Evolutionary conservation across 2,797 vertebrate species (phyloP).

Genomic region (Alauda arvensis): DNA sequence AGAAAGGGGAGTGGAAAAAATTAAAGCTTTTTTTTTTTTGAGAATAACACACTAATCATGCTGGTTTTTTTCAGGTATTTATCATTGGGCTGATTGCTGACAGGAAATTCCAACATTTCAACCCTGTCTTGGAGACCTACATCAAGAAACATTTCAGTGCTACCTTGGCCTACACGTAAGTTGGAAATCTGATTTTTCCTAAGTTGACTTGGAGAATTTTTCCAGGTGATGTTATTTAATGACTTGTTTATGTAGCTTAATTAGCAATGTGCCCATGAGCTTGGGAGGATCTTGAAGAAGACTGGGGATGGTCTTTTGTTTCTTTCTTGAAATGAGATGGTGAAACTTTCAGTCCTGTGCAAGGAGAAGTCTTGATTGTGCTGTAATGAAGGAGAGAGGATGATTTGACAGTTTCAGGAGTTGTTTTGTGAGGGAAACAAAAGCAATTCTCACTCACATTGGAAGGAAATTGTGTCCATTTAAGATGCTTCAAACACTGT

Average conservation of each 20-base stretch:
- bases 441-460: background rate
- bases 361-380: background rate
- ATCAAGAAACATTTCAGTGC: constrained; percentile 98
- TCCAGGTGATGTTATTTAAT: background rate
- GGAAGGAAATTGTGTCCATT: background rate
- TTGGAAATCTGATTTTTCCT: background rate
- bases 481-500: background rate
- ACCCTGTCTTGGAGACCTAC: constrained; percentile 97
- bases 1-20: background rate
- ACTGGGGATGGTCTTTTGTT: background rate
- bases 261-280: background rate
- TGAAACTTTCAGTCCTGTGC: background rate
- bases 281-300: background rate
- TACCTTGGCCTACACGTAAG: constrained; percentile 94
- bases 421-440: background rate
- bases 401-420: background rate
- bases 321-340: background rate
- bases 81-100: constrained; percentile 98
- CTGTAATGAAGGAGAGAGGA: background rate
- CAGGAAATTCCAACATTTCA: constrained; percentile 97
- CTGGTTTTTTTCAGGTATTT: constrained; percentile 81
- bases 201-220: background rate
- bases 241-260: background rate
- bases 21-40: background rate
- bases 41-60: background rate